These are phyloP conservation scores for Macrosoma leucophasiata DNA, from an alignment of 2,888 invertebrate species.

Conservation along the genomic window DNA sequence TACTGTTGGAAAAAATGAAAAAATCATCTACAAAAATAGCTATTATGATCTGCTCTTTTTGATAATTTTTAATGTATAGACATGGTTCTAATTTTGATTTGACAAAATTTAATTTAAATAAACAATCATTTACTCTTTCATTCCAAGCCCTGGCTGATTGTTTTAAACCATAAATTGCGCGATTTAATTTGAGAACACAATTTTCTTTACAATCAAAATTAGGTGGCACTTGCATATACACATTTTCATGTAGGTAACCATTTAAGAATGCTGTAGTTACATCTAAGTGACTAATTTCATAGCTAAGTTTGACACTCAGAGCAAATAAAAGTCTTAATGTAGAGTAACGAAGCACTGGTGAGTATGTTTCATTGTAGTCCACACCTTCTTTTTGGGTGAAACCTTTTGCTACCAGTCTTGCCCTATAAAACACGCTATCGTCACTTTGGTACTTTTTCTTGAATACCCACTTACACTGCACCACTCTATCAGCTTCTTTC, in stretches of 20 bases:
- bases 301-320: not conserved
- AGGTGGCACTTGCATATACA: constrained; percentile 2
- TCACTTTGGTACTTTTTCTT: constrained; percentile 10
- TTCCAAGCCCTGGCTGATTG: constrained; percentile 6
- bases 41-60: too few species aligned
- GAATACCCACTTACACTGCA: constrained; percentile 12
- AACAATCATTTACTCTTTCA: constrained; percentile 5
- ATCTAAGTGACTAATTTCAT: constrained; percentile 3
- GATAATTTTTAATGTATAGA: constrained; percentile 1
- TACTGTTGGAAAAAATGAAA: too few species aligned
- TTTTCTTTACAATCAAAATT: constrained; percentile 1
- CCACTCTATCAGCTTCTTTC: constrained; percentile 2
- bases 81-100: constrained; percentile 4
- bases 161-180: constrained; percentile 1
- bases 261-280: constrained; percentile 4
- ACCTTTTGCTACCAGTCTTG: constrained; percentile 25
- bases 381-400: constrained; percentile 5
- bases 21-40: constrained; percentile 8
- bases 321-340: constrained; percentile 22
- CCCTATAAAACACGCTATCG: not conserved
- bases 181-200: constrained; percentile 4
- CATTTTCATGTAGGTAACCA: constrained; percentile 1
- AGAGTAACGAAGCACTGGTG: constrained; percentile 18
- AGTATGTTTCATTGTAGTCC: constrained; percentile 12
- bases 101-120: not conserved